Evolutionary conservation across 1,140 invertebrate species (phyloP).

Genomic region (Nymphalis io): DNA sequence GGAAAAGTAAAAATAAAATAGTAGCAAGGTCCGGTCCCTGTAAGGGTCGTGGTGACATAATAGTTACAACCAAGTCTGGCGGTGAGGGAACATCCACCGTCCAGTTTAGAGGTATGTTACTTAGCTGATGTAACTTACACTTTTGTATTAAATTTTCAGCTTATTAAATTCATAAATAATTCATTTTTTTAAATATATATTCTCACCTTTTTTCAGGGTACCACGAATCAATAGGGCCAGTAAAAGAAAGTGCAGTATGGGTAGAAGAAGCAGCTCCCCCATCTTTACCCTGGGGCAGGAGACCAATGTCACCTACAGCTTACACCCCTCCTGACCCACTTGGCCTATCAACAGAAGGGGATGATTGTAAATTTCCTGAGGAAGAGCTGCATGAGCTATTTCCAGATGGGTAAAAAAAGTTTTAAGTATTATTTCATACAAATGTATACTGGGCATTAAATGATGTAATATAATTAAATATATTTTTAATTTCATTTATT

Average conservation of each 20-base stretch:
- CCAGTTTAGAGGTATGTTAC: slow-evolving; percentile 89
- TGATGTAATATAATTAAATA: not conserved
- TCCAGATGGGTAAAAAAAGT: slow-evolving; percentile 84
- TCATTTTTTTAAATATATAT: not conserved
- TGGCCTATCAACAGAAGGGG: slow-evolving; percentile 95
- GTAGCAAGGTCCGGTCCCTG: slow-evolving; percentile 96
- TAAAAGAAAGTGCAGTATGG: slow-evolving; percentile 99
- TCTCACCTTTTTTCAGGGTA: slow-evolving; percentile 80
- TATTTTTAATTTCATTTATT: slow-evolving; percentile 12
- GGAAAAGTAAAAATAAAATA: slow-evolving; percentile 99
- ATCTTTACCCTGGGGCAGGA: slow-evolving; percentile 88
- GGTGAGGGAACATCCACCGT: slow-evolving; percentile 97
- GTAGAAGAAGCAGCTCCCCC: slow-evolving; percentile 94
- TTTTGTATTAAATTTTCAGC: not conserved
- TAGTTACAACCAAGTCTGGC: slow-evolving; percentile 94
- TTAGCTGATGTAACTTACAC: no score
- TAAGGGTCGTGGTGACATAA: slow-evolving; percentile 97
- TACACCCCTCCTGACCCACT: slow-evolving; percentile 96
- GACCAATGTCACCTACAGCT: slow-evolving; percentile 90
- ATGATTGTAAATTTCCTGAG: slow-evolving; percentile 94
- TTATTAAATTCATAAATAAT: not conserved
- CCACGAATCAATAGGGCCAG: slow-evolving; percentile 93
- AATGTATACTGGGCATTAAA: no score
- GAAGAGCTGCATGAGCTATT: slow-evolving; percentile 95
- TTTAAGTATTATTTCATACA: no score